Conservation (phyloP, 1,140 invertebrate species). For the Brachionus asplanchnoidis region DNA sequence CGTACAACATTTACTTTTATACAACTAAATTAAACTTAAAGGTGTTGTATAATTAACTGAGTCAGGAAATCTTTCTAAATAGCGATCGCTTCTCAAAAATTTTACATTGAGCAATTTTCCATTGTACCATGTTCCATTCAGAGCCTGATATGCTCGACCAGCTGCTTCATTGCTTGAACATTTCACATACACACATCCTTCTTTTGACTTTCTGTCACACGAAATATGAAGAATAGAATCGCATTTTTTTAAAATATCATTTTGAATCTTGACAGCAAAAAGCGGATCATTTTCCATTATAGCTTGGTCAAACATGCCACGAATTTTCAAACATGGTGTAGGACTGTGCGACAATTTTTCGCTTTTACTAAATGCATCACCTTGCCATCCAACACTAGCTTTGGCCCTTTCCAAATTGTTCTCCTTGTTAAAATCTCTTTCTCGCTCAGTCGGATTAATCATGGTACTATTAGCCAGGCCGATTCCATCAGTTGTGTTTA, state of each 20-base stretch:
- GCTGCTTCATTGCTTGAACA: slow-evolving; percentile 26
- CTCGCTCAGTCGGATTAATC: background rate
- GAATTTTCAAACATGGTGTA: slow-evolving; percentile 28
- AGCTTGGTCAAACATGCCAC: background rate
- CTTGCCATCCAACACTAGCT: background rate
- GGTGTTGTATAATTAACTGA: slow-evolving; percentile 17
- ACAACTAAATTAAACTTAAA: background rate
- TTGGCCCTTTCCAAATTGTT: background rate
- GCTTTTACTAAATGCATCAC: slow-evolving; percentile 17
- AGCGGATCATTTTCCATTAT: background rate
- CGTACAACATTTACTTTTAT: background rate
- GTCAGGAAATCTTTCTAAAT: slow-evolving; percentile 38
- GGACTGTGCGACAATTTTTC: slow-evolving; percentile 26
- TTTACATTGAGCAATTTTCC: slow-evolving; percentile 37
- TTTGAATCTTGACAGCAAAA: background rate
- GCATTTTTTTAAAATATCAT: slow-evolving; percentile 34
- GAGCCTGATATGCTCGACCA: slow-evolving; percentile 21
- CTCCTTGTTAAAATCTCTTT: background rate
- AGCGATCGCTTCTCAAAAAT: slow-evolving; percentile 38
- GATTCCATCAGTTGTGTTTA: background rate
- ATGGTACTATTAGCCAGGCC: slow-evolving; percentile 38
- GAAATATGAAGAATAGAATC: slow-evolving; percentile 36
- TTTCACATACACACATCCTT: slow-evolving; percentile 40
- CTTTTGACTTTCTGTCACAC: slow-evolving; percentile 31
- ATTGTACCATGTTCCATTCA: slow-evolving; percentile 39